Conservation (phyloP, 2,888 invertebrate genomes). For the Plebejus argus region DNA sequence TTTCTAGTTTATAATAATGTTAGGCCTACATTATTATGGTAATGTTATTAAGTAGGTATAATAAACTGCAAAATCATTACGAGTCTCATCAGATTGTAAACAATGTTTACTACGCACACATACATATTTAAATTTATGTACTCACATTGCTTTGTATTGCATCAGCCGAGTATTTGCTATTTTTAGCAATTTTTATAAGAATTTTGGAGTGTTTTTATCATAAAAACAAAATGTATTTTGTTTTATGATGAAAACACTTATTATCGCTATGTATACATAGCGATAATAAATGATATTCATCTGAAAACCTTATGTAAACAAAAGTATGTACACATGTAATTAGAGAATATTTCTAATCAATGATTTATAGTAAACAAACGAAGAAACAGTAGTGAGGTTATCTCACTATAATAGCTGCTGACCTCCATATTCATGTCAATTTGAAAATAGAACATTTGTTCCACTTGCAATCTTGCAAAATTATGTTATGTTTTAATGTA, state of each 20-base stretch:
- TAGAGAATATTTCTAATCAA: conserved; percentile 28
- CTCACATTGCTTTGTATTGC: conserved; percentile 18
- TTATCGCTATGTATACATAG: too few relatives aligned
- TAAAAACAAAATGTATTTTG: neutral
- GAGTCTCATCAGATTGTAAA: conserved; percentile 23
- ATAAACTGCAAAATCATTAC: conserved; percentile 15
- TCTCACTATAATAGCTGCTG: conserved; percentile 25
- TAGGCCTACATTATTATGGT: neutral
- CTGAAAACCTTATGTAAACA: neutral
- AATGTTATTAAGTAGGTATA: neutral
- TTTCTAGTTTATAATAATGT: neutral
- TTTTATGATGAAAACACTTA: too few relatives aligned
- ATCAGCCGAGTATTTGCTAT: neutral
- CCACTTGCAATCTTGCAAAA: conserved; percentile 9
- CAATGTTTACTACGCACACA: conserved; percentile 20
- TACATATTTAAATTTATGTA: neutral
- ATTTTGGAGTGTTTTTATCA: neutral
- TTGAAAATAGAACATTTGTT: conserved; percentile 28
- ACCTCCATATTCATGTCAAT: conserved; percentile 28
- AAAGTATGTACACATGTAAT: conserved; percentile 12
- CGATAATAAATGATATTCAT: neutral
- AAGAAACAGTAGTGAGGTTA: conserved; percentile 34
- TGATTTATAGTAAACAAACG: conserved; percentile 32
- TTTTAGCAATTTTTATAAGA: neutral
- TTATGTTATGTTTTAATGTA: neutral